Conservation (phyloP, 2,797 vertebrate genomes). For the Peromyscus nudipes region DNA sequence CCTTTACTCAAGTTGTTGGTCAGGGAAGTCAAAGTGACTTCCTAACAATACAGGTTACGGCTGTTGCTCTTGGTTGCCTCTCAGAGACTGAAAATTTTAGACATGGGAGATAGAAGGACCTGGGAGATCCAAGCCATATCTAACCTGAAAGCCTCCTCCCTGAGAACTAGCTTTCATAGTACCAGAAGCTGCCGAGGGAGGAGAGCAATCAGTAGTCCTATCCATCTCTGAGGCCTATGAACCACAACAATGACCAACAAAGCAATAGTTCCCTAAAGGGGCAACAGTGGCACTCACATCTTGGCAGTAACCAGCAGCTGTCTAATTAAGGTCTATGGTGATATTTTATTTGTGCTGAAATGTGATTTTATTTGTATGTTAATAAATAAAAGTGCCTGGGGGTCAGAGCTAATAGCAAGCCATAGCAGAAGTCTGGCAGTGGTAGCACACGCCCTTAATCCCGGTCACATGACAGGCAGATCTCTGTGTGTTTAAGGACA, state of each 20-base stretch:
- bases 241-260: not conserved
- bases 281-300: not conserved
- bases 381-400: no score
- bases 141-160: not conserved
- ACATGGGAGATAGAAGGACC: not conserved
- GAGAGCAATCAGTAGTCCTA: not conserved
- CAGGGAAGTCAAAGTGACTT: not conserved
- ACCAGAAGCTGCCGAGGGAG: not conserved
- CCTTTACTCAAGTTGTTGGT: not conserved
- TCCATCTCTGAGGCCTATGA: not conserved
- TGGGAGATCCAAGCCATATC: not conserved
- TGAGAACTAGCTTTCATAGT: not conserved
- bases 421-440: no score
- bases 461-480: no score
- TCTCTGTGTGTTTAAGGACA: no score
- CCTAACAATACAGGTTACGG: not conserved
- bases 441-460: no score
- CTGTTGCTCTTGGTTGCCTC: not conserved
- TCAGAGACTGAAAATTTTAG: not conserved
- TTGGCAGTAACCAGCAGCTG: not conserved
- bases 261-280: not conserved
- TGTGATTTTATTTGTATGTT: no score
- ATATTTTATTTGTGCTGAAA: no score
- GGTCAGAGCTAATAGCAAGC: no score
- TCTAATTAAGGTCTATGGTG: not conserved